Evolutionary conservation across 30 jellyfish, hydroid and myxozoan species (phyloP).

Genomic region (Catostylus mosaicus): DNA sequence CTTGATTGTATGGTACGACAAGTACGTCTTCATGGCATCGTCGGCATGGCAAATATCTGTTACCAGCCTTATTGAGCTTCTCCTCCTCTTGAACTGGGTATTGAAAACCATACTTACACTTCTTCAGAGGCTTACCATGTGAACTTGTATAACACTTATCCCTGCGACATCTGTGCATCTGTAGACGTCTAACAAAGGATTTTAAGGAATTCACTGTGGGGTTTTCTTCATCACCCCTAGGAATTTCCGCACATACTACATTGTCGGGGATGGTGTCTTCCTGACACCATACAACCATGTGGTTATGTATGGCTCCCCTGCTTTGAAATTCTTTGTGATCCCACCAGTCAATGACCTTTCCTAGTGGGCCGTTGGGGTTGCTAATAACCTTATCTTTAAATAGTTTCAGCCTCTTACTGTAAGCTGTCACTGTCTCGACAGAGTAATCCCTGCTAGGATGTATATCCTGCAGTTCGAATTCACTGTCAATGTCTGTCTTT

Average conservation of each 20-base stretch:
- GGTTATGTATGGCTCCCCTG: constrained; percentile 41
- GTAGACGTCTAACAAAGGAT: background rate
- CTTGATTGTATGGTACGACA: background rate
- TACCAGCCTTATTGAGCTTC: background rate
- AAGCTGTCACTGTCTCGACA: too few species aligned
- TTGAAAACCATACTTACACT: background rate
- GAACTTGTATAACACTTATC: background rate
- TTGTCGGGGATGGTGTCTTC: constrained; percentile 27
- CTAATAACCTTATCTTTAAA: too few species aligned
- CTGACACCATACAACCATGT: constrained; percentile 48
- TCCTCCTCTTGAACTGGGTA: background rate
- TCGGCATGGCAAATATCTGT: background rate
- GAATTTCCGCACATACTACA: constrained; percentile 43
- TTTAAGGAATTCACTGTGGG: constrained; percentile 1
- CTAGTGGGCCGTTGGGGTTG: too few species aligned
- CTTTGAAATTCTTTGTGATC: background rate
- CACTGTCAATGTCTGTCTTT: too few species aligned
- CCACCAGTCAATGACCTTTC: too few species aligned
- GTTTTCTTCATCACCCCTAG: constrained; percentile 1
- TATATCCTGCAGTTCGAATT: too few species aligned
- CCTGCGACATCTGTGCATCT: background rate
- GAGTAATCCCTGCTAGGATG: too few species aligned
- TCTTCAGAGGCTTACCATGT: background rate
- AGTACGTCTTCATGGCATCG: background rate
- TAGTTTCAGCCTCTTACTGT: too few species aligned